Base-by-base conservation (phyloP, 2,797 vertebrate genomes). In the Neoniphon sammara region DNA sequence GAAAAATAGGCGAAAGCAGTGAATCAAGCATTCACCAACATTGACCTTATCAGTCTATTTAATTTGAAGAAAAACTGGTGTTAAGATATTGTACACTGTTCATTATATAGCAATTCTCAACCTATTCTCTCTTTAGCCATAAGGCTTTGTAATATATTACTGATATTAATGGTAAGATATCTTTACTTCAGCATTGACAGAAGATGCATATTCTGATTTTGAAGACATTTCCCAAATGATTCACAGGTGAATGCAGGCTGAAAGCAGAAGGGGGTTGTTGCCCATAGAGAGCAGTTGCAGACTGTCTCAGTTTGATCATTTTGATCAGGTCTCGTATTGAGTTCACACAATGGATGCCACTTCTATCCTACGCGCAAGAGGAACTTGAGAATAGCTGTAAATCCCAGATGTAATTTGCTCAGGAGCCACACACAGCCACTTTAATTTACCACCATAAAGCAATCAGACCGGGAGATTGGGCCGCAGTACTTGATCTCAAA, bases 361-460 rank as follows among this genome's bases (percentile, higher is more conserved):
- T 70, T 69, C 65, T 47, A 21, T 63, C 54, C 75, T 58, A 81
- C 78, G 85, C 61, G 68, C 25, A 42, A 73, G 75, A 73, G 78
- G 77, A 85, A 80, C 59, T 66, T 59, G 72, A 81, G 71, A 68
- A 76, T 49, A 56, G 67, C 77, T 4, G 64, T 83, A 88, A 86
- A 87, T 85, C 83, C 79, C 77, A 76, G 72, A 77, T 73, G 82
- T 85, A 79, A 87, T 89, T 83, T 87, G 73, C 82, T 82, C 73
- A 75, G 89, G 82, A 86, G 80, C 72, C 73, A 46, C 77, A 74
- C 80, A 77, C 65, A 55, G 44, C 73, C 77, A 70, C 83, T 89
- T 87, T 77, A 82, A 88, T 89, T 86, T 85, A 78, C 77, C 73
- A 65, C 85, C 70, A 68, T 86, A 75, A 82, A 86, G 77, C 81